Base-by-base conservation (phyloP, 2,797 vertebrate genomes). In the Dicrostonyx torquatus region DNA sequence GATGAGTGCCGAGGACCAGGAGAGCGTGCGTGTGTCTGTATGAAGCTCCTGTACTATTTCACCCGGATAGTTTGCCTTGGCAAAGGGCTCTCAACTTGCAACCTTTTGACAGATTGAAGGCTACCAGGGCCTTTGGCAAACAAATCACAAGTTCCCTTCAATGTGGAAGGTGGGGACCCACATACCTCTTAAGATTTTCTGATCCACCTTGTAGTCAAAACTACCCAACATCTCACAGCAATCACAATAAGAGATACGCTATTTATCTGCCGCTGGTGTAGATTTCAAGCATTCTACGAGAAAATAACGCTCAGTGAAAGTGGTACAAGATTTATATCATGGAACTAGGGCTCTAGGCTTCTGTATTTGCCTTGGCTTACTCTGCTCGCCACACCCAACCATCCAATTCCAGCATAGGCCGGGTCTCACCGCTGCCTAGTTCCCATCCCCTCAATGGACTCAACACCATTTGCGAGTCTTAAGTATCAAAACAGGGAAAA, bases 31-130 rank as follows among this genome's bases (percentile, higher is more conserved):
- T 83, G 90, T 73, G 80, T 94, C 70, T 82, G 40, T 70, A 72
- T 20, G 64, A 62, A 53, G 76, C 78, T 85, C 82, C 53, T 86
- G 96, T 93, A 72, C 97, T 97, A 97, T 94, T 98, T 96, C 97
- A 94, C 97, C 96, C 70, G 92, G 96, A 97, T 88, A 87, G 97
- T 97, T 98, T 98, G 97, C 94, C 97, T 98, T 98, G 97, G 97
- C 97, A 94, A 95, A 66, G 64, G 43, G 87, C 77, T 95, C 95
- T 91, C 83, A 45, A 94, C 89, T 86, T 90, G 93, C 94, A 88
- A 72, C 94, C 43, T 97, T 97, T 97, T 98, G 97, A 97, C 96
- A 97, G 92, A 95, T 53, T 96, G 95, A 96, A 97, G 86, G 95
- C 97, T 97, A 97, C 96, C 97, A 97, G 97, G 95, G 89, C 92